A percentile compares a stretch with the other conserved stretches of the same genome.
These are phyloP conservation scores for Drosophila falleni DNA, from an alignment of 2,888 invertebrate genomes.

Conservation along the genomic window DNA sequence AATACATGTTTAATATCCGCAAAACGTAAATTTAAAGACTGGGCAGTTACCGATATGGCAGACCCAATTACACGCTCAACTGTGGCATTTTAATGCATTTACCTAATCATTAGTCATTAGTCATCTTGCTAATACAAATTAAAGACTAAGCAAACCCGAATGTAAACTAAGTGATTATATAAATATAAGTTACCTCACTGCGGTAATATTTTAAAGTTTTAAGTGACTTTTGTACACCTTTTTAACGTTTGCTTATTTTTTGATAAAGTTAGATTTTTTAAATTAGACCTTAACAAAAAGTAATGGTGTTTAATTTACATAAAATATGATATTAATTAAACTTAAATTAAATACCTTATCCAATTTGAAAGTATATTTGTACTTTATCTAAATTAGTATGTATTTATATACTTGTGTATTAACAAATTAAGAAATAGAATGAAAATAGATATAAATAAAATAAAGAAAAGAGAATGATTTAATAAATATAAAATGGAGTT, in stretches of 20 bases:
- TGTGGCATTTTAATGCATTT: conserved; percentile 70
- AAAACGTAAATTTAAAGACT: conserved; percentile 23
- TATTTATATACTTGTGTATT: conserved; percentile 23
- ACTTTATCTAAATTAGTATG: conserved; percentile 19
- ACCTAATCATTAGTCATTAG: conserved; percentile 41
- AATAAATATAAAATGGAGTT: too few relatives aligned
- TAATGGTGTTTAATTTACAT: conserved; percentile 22
- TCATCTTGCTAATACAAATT: conserved; percentile 38
- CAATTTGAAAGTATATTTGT: conserved; percentile 54
- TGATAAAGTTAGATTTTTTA: conserved; percentile 57
- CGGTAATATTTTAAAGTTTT: neutral
- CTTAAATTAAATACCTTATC: conserved; percentile 73
- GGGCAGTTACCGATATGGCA: conserved; percentile 20
- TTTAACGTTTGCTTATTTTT: conserved; percentile 27
- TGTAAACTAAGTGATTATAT: conserved; percentile 44
- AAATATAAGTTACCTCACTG: neutral
- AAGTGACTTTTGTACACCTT: neutral
- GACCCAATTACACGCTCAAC: conserved; percentile 23
- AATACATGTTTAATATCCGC: conserved; percentile 87
- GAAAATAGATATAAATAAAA: conserved; percentile 47
- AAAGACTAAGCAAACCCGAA: conserved; percentile 52
- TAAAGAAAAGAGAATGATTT: too few relatives aligned
- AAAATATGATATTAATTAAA: conserved; percentile 47
- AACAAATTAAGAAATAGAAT: conserved; percentile 43
- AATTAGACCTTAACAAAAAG: neutral